phyloP scores from a whole-genome alignment of 2,113 vertebrate species.

The Ptyas mucosa region DNA sequence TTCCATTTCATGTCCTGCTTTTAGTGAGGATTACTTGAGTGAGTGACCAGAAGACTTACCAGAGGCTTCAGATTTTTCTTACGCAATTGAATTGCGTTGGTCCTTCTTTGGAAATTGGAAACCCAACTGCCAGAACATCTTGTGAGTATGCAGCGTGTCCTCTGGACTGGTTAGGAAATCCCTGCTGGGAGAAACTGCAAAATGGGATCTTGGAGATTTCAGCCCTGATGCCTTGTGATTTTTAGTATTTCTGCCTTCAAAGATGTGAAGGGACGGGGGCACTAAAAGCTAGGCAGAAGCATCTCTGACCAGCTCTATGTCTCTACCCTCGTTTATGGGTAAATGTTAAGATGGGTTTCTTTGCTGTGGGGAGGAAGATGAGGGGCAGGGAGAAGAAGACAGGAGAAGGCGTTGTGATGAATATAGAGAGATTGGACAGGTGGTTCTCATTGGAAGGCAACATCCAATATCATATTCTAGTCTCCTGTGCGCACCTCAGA shows the following conservation, averaged over 20 bases:
- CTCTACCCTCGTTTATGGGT: no score
- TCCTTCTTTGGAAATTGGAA: not conserved
- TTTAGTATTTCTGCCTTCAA: not conserved
- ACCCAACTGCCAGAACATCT: not conserved
- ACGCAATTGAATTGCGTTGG: not conserved
- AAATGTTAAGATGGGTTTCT: not conserved
- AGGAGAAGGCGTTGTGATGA: no score
- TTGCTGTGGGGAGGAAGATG: not conserved
- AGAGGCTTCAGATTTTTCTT: not conserved
- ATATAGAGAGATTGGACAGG: no score
- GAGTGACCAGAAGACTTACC: not conserved
- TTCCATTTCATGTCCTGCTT: not conserved
- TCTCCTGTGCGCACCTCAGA: not conserved
- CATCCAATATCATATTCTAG: not conserved
- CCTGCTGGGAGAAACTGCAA: not conserved
- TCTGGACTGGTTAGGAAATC: not conserved
- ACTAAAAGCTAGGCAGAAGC: not conserved
- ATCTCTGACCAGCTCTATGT: no score
- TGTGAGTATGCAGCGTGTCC: not conserved
- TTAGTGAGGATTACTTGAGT: not conserved
- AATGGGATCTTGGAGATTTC: not conserved
- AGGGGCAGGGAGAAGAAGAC: no score
- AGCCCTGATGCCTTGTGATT: not conserved
- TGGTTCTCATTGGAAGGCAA: no score
- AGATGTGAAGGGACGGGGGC: not conserved